Evolutionary conservation across 2,888 invertebrate species (phyloP), one percentile per base, ranked within the genome.

Genomic region (Zaprionus lineosus): DNA sequence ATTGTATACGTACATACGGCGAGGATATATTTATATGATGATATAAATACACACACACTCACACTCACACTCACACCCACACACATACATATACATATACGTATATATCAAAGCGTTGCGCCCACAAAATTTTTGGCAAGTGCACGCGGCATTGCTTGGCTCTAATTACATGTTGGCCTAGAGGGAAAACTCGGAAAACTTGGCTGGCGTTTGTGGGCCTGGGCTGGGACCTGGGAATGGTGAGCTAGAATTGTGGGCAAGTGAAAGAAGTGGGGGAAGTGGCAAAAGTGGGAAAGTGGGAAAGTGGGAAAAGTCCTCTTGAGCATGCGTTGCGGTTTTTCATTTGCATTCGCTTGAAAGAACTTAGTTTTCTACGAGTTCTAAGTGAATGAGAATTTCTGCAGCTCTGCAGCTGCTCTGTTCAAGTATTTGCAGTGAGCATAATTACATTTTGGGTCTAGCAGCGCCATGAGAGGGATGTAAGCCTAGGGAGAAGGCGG

Each of bases 291-390:
- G 15, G 16, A 33, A n/a, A n/a, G n/a, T n/a, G 31, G 57, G 58
- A 73, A 72, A 64, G 61, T 65, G 51, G 37, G 62, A 62, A 64
- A 61, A 52, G 74, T 78, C 63, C 57, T 33, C 62, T 84, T 63
- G 84, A 77, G 82, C 79, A 72, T 79, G 85, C 85, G 65, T 72
- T 79, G 79, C 79, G 78, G 85, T 69, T 69, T 84, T 78, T 63
- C 73, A 78, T 85, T 79, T 79, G 85, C 84, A 84, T 78, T 57
- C 67, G 67, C 50, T 47, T 28, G 66, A 46, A 55, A 64, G 46
- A 79, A 84, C 64, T 84, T 81, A 56, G 66, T 51, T 74, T 40
- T 19, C 43, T 18, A 46, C 62, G 56, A 81, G 59, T 82, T 74
- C 62, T 59, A 62, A 68, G 63, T 69, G 81, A 81, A 81, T 77